A percentile compares a stretch with the other conserved stretches of the same genome.
These are phyloP conservation scores for Dolichomitus sp. DNA, from an alignment of 2,888 invertebrate species.

Conservation along the genomic window DNA sequence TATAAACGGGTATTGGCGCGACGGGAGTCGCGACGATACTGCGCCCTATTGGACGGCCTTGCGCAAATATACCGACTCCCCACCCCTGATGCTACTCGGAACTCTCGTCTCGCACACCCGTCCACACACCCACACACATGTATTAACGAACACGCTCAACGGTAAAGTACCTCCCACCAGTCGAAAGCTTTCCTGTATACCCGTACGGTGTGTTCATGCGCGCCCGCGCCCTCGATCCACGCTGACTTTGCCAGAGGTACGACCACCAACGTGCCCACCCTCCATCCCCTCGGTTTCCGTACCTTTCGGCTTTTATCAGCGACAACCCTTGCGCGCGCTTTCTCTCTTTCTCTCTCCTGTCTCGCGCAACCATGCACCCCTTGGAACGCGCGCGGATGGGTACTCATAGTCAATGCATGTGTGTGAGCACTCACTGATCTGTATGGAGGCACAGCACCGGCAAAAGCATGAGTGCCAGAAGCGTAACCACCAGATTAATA, in stretches of 20 bases:
- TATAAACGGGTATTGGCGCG: constrained; percentile 78
- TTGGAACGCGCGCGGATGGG: constrained; percentile 50
- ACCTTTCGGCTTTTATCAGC: constrained; percentile 65
- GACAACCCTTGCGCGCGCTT: constrained; percentile 62
- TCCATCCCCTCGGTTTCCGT: constrained; percentile 33
- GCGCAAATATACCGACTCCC: constrained; percentile 86
- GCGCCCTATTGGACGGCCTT: constrained; percentile 85
- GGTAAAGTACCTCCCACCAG: constrained; percentile 49
- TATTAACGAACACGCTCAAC: constrained; percentile 24
- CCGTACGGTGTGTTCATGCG: constrained; percentile 32
- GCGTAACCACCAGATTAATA: constrained; percentile 31
- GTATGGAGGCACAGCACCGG: constrained; percentile 21
- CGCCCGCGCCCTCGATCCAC: constrained; percentile 59
- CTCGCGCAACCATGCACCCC: constrained; percentile 52
- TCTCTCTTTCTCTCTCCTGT: constrained; percentile 18
- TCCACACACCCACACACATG: constrained; percentile 9
- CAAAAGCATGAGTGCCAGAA: constrained; percentile 19
- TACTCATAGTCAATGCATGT: constrained; percentile 60
- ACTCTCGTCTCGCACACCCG: constrained; percentile 43
- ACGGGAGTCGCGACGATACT: constrained; percentile 85
- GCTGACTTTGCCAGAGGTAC: constrained; percentile 33
- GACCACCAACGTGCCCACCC: background rate
- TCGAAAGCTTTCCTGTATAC: constrained; percentile 25
- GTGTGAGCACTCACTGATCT: constrained; percentile 57
- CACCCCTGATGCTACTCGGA: constrained; percentile 76